phyloP scores from a whole-genome alignment of 2,888 invertebrate species.

The Carpatolechia fugitivella region DNA sequence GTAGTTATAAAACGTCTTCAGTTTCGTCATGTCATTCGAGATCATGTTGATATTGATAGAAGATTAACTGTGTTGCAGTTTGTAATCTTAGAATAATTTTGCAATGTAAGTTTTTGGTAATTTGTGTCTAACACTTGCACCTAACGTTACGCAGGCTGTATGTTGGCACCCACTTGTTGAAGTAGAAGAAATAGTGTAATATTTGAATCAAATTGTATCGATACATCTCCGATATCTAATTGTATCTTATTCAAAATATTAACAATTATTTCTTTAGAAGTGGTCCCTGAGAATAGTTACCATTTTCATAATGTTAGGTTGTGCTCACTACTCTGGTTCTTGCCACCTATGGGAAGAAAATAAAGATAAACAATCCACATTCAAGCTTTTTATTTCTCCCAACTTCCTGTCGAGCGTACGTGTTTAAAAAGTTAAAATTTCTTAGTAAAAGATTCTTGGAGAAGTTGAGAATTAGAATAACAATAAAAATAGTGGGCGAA shows the following conservation, averaged over 20 bases:
- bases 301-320: conserved; percentile 71
- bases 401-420: conserved; percentile 10
- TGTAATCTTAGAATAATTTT: conserved; percentile 10
- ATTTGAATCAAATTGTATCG: conserved; percentile 3
- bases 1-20: background rate
- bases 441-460: conserved; percentile 24
- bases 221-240: background rate
- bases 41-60: background rate
- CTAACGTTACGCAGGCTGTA: conserved; percentile 3
- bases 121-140: conserved; percentile 10
- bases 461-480: conserved; percentile 55
- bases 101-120: conserved; percentile 13
- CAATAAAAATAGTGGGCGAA: conserved; percentile 68
- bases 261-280: conserved; percentile 42
- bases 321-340: conserved; percentile 75
- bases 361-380: conserved; percentile 66
- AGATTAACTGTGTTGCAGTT: background rate
- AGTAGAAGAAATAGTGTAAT: conserved; percentile 11
- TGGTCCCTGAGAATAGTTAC: conserved; percentile 78
- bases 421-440: conserved; percentile 10
- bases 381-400: conserved; percentile 39
- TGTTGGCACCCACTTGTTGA: conserved; percentile 14
- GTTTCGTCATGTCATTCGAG: background rate
- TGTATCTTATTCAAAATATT: conserved; percentile 9
- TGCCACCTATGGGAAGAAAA: conserved; percentile 73